A percentile compares a stretch with the other conserved stretches of the same genome.
These are phyloP conservation scores for Liparis tanakae DNA, from an alignment of 2,797 vertebrate species.

Conservation along the genomic window DNA sequence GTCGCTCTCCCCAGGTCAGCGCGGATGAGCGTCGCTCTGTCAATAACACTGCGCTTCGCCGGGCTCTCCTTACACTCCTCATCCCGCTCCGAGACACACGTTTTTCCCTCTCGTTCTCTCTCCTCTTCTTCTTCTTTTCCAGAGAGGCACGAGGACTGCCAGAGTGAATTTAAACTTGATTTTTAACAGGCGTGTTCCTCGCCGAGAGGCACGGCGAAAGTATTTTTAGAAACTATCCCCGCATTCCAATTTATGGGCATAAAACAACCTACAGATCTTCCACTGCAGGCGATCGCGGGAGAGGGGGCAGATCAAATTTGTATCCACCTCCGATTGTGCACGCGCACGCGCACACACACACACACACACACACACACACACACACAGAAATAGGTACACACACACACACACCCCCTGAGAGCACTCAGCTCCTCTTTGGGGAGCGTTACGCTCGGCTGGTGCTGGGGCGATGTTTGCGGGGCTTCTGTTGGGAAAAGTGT, in stretches of 20 bases:
- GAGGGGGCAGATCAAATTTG: conserved; percentile 79
- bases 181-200: conserved; percentile 85
- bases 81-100: conserved; percentile 77
- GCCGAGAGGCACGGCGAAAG: conserved; percentile 78
- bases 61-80: conserved; percentile 74
- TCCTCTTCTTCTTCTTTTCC: conserved; percentile 64
- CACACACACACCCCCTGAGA: conserved; percentile 62
- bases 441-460: conserved; percentile 70
- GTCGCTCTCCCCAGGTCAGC: conserved; percentile 76
- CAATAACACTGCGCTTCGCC: conserved; percentile 81
- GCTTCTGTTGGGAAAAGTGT: conserved; percentile 76
- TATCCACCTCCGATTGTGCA: conserved; percentile 71
- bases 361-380: conserved; percentile 52
- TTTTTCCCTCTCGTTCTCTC: not conserved
- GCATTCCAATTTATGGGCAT: conserved; percentile 84
- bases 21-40: conserved; percentile 72
- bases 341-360: conserved; percentile 30
- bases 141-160: conserved; percentile 82
- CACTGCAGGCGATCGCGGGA: conserved; percentile 72
- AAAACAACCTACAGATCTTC: conserved; percentile 83
- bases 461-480: conserved; percentile 76
- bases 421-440: conserved; percentile 70
- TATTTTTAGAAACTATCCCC: conserved; percentile 86
- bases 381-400: conserved; percentile 36
- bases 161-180: conserved; percentile 86